Conservation (phyloP, 2,797 vertebrate genomes). For the Acrocephalus scirpaceus region DNA sequence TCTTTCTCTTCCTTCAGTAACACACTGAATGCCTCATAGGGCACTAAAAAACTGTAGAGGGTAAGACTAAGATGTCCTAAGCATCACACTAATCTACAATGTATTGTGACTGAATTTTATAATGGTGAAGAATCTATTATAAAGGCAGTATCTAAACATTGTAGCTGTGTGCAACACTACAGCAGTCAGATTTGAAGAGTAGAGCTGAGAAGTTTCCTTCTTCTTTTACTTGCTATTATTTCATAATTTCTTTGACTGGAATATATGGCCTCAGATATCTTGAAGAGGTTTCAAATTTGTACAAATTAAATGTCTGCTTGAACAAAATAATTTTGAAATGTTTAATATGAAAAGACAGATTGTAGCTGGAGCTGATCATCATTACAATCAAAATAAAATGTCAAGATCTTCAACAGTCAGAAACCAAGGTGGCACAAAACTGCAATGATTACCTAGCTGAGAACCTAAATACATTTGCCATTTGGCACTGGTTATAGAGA, state of each 20-base stretch:
- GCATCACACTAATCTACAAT: neutral
- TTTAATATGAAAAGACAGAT: conserved; percentile 1
- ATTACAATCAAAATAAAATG: neutral
- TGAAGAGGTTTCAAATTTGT: neutral
- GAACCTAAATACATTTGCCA: neutral
- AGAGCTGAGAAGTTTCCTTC: neutral
- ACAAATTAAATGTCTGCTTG: neutral
- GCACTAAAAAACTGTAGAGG: neutral
- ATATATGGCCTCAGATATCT: neutral
- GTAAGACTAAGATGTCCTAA: neutral
- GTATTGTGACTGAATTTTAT: neutral
- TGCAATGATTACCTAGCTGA: neutral
- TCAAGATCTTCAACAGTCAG: neutral
- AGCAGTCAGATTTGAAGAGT: neutral
- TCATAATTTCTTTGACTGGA: neutral
- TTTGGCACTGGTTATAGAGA: neutral
- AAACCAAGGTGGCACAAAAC: neutral
- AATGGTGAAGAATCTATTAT: neutral
- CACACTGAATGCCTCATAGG: neutral
- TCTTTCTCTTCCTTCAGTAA: neutral
- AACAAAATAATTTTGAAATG: conserved; percentile 1
- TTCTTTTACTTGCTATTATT: neutral
- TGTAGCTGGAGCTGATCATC: neutral
- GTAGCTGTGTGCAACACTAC: neutral
- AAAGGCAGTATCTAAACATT: neutral